A percentile compares a stretch with the other conserved stretches of the same genome.
These are phyloP conservation scores for Paedocypris sp. DNA, from an alignment of 2,113 vertebrate genomes.

Conservation along the genomic window DNA sequence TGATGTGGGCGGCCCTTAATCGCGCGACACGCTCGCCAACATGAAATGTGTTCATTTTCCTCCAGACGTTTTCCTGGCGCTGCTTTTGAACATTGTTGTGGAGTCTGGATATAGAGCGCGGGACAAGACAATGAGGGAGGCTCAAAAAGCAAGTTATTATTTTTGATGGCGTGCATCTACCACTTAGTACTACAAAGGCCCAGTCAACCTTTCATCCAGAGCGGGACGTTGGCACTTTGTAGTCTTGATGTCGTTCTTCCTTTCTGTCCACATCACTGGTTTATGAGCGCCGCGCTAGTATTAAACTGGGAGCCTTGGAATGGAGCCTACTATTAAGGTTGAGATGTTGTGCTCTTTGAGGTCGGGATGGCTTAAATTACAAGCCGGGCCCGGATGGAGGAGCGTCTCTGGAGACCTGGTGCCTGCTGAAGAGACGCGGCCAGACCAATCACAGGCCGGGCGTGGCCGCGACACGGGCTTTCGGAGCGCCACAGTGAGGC, in stretches of 20 bases:
- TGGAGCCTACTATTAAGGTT: conserved; percentile 56
- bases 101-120: conserved; percentile 41
- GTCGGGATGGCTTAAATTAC: conserved; percentile 58
- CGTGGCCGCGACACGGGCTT: no score
- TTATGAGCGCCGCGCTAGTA: conserved; percentile 51
- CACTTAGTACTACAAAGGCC: conserved; percentile 56
- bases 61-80: conserved; percentile 35
- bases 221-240: conserved; percentile 54
- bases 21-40: conserved; percentile 63
- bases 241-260: conserved; percentile 57
- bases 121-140: conserved; percentile 50
- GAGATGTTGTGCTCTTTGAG: conserved; percentile 56
- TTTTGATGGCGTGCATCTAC: conserved; percentile 52
- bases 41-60: conserved; percentile 56
- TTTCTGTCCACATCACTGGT: conserved; percentile 53
- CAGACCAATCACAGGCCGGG: no score
- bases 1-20: conserved; percentile 63
- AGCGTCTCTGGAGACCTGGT: conserved; percentile 53
- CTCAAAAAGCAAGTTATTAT: conserved; percentile 50
- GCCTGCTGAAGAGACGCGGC: no score
- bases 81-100: conserved; percentile 53
- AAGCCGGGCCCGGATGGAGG: conserved; percentile 44
- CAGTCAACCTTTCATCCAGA: conserved; percentile 54
- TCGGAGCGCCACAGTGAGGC: no score
- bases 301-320: conserved; percentile 54